A percentile compares a stretch with the other conserved stretches of the same genome.
Evolutionary conservation across 2,113 vertebrate genomes (phyloP).

Genomic region (Aegithalos caudatus): DNA sequence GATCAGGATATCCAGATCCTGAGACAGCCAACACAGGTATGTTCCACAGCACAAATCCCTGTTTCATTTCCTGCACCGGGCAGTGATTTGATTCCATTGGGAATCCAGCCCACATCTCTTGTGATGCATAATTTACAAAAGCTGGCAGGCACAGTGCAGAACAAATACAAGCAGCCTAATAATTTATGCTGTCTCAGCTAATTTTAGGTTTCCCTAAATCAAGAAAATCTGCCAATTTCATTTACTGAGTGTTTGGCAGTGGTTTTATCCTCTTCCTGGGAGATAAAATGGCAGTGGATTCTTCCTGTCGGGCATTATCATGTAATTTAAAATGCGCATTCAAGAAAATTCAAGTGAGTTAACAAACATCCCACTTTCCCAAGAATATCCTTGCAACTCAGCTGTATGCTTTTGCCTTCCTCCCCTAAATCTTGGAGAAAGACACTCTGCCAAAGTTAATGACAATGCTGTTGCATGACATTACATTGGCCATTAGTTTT

Average conservation of each 20-base stretch:
- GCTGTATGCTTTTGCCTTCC: neutral
- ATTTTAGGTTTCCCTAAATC: neutral
- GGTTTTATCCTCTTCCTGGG: neutral
- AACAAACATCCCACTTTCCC: neutral
- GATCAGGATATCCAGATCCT: neutral
- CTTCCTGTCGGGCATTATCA: neutral
- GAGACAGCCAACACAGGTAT: neutral
- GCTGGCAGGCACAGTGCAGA: neutral
- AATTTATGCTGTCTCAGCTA: neutral
- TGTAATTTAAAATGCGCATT: neutral
- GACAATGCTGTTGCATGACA: neutral
- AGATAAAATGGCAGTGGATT: neutral
- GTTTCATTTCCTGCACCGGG: rapidly evolving
- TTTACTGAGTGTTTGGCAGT: neutral
- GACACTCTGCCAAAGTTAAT: neutral
- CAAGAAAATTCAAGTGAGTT: neutral
- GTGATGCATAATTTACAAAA: neutral
- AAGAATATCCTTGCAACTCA: neutral
- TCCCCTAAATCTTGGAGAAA: neutral
- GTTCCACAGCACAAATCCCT: neutral
- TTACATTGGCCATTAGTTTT: neutral
- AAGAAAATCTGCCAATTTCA: neutral
- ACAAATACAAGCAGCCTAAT: neutral
- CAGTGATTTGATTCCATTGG: neutral
- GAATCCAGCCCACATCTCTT: neutral